phyloP scores from a whole-genome alignment of 2,113 vertebrate genomes.

The Calyptommatus sinebrachiatus region DNA sequence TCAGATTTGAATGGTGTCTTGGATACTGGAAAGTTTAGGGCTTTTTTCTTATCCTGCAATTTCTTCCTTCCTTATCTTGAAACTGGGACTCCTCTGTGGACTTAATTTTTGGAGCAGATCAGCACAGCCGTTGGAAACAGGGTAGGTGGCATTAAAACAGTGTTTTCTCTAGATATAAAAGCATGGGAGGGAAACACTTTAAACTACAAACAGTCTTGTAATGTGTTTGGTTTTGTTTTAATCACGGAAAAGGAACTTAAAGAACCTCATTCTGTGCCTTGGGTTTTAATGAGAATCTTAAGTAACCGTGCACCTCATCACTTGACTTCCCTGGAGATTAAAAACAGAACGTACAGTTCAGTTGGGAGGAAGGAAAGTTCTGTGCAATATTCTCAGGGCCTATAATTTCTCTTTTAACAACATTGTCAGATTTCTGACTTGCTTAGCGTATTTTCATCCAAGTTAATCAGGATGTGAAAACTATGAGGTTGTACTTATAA shows the following conservation, averaged over 20 bases:
- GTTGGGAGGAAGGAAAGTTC: background rate
- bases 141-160: constrained; percentile 18
- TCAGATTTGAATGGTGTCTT: constrained; percentile 1
- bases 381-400: background rate
- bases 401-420: fast-evolving
- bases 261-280: fast-evolving
- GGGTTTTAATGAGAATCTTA: background rate
- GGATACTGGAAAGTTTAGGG: background rate
- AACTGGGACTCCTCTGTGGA: background rate
- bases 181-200: fast-evolving
- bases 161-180: background rate
- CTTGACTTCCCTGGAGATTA: background rate
- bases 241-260: background rate
- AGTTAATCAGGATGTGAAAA: fast-evolving
- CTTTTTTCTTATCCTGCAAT: background rate
- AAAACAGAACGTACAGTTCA: background rate
- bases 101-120: background rate
- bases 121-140: background rate
- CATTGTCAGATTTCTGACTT: background rate
- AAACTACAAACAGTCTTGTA: background rate
- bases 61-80: background rate
- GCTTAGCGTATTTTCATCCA: background rate
- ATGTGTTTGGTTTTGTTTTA: background rate
- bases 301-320: fast-evolving
- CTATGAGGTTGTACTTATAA: background rate